Percentiles rank a stretch among this genome's conserved stretches.
Conservation (phyloP, 92 coral and sea anemone species). For the Hydrozoanthus gracilis region DNA sequence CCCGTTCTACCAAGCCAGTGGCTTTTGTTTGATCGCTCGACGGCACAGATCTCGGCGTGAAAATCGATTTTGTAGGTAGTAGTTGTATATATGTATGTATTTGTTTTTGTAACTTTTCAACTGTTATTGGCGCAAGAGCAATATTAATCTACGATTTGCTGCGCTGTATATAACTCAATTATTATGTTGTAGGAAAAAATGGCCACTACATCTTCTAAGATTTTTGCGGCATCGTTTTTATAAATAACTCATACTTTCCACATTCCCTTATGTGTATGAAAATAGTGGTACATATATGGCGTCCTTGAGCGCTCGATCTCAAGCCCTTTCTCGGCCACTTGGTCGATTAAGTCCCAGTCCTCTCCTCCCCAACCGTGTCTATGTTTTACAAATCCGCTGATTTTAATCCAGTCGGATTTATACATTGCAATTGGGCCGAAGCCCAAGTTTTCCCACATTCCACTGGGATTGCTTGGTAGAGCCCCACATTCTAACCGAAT, state of each 20-base stretch:
- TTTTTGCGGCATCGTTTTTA: neutral
- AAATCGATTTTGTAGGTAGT: no score
- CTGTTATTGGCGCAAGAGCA: no score
- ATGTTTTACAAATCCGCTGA: constrained; percentile 51
- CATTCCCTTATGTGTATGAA: constrained; percentile 53
- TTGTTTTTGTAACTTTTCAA: no score
- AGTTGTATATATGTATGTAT: no score
- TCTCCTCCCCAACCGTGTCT: constrained; percentile 63
- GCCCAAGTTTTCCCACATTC: constrained; percentile 61
- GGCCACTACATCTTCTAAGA: neutral
- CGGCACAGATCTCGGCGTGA: no score
- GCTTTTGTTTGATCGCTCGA: no score
- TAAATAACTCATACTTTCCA: constrained; percentile 22
- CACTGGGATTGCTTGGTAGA: constrained; percentile 35
- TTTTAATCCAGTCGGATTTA: constrained; percentile 49
- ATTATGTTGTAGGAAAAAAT: neutral
- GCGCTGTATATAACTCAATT: no score
- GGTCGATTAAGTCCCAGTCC: constrained; percentile 65
- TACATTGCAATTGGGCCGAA: constrained; percentile 59
- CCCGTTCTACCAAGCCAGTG: no score
- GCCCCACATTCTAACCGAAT: constrained; percentile 51
- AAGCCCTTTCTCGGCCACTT: constrained; percentile 53
- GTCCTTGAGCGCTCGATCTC: constrained; percentile 60
- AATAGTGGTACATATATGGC: constrained; percentile 57
- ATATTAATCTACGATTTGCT: no score